Conservation (phyloP, 2,888 invertebrate species). For the Sinodicranocentrus sp. region DNA sequence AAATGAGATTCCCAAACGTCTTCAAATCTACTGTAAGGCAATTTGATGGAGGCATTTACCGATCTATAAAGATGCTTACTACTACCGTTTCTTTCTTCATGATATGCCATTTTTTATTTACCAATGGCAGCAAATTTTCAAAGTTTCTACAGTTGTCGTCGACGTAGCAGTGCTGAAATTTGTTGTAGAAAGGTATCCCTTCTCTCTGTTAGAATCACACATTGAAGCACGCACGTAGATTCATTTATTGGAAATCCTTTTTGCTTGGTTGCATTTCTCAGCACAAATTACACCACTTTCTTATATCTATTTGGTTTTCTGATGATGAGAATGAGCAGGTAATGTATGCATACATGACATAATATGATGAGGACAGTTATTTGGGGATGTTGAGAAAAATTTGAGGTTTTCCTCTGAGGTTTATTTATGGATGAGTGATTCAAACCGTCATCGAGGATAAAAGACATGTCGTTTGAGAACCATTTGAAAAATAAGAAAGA, state of each 20-base stretch:
- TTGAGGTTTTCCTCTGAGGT: conserved; percentile 58
- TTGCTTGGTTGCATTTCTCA: conserved; percentile 16
- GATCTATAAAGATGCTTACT: conserved; percentile 56
- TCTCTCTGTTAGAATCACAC: no score
- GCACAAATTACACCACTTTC: conserved; percentile 5
- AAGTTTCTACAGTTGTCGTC: conserved; percentile 23
- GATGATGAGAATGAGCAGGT: conserved; percentile 52
- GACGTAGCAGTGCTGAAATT: neutral
- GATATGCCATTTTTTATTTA: conserved; percentile 33
- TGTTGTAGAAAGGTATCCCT: no score
- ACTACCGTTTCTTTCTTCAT: conserved; percentile 23
- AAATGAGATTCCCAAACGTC: conserved; percentile 57
- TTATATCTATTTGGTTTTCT: neutral
- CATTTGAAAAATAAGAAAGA: conserved; percentile 75
- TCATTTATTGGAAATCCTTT: conserved; percentile 15
- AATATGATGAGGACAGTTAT: conserved; percentile 34
- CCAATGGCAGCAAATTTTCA: conserved; percentile 14
- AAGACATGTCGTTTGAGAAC: conserved; percentile 76
- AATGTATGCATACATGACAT: conserved; percentile 19
- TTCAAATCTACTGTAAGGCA: conserved; percentile 38
- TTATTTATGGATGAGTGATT: conserved; percentile 76
- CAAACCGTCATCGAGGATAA: conserved; percentile 68
- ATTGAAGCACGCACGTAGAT: conserved; percentile 1
- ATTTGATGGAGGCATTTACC: conserved; percentile 62
- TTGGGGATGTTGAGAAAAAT: conserved; percentile 32